These are phyloP conservation scores for Choloepus hoffmanni DNA, from an alignment of 2,113 vertebrate species.

Conservation along the genomic window DNA sequence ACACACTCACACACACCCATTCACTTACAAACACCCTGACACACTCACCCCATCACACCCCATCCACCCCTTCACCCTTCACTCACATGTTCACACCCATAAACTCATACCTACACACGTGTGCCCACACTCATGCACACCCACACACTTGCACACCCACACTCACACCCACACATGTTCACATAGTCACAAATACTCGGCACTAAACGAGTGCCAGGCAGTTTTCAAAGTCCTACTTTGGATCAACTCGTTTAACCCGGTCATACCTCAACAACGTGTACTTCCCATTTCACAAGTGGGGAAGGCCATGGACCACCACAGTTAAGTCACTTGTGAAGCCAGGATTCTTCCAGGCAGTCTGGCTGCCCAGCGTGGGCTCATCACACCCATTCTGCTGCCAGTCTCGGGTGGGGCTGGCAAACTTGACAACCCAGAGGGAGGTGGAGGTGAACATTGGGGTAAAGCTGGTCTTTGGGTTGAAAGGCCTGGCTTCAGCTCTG, in stretches of 20 bases:
- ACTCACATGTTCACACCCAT: too few relatives aligned
- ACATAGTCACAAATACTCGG: too few relatives aligned
- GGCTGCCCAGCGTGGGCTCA: background rate
- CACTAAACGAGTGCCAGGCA: background rate
- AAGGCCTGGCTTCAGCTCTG: background rate
- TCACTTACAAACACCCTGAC: too few relatives aligned
- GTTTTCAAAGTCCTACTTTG: background rate
- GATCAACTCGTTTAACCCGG: background rate
- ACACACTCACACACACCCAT: too few relatives aligned
- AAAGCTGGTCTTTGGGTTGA: accelerated
- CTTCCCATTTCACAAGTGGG: background rate
- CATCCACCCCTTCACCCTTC: too few relatives aligned
- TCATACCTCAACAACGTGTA: background rate
- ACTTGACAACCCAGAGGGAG: background rate
- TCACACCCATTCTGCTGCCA: background rate
- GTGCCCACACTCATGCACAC: too few relatives aligned
- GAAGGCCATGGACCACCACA: background rate
- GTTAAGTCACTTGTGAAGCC: background rate
- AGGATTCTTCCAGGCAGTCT: background rate
- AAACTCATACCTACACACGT: too few relatives aligned
- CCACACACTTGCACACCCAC: too few relatives aligned
- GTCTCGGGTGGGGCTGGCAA: background rate
- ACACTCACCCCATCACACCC: too few relatives aligned
- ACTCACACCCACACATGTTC: background rate
- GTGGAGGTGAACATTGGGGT: too few relatives aligned